These are phyloP conservation scores for Autographa pulchrina DNA, from an alignment of 2,888 invertebrate genomes.

Conservation along the genomic window DNA sequence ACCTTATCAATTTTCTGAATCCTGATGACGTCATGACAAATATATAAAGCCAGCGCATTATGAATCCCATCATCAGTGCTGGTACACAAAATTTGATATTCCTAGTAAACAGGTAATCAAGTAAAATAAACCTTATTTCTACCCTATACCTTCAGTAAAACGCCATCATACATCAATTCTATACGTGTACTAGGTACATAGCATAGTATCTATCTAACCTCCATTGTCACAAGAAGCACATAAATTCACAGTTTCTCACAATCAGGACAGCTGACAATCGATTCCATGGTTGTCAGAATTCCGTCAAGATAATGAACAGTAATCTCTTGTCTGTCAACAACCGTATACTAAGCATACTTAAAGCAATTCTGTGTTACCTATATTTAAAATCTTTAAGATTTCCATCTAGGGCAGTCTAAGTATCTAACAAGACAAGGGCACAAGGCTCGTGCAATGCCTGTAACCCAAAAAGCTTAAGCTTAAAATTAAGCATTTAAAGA, in stretches of 20 bases:
- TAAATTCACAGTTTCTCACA: background rate
- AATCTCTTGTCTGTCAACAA: background rate
- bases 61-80: no score
- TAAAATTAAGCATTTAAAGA: background rate
- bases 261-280: constrained; percentile 1
- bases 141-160: no score
- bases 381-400: background rate
- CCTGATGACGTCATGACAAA: background rate
- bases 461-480: no score
- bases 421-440: background rate
- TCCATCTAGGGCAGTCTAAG: background rate
- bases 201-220: background rate
- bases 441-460: no score
- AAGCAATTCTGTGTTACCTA: background rate
- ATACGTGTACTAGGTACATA: background rate
- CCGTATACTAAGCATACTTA: background rate
- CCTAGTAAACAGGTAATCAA: no score
- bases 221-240: background rate
- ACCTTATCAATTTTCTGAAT: background rate
- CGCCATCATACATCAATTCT: no score
- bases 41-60: background rate
- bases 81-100: no score
- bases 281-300: constrained; percentile 1
- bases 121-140: no score
- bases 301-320: constrained; percentile 1